Base-by-base conservation (phyloP, 2,113 vertebrate species). In the Colinus virginianus region DNA sequence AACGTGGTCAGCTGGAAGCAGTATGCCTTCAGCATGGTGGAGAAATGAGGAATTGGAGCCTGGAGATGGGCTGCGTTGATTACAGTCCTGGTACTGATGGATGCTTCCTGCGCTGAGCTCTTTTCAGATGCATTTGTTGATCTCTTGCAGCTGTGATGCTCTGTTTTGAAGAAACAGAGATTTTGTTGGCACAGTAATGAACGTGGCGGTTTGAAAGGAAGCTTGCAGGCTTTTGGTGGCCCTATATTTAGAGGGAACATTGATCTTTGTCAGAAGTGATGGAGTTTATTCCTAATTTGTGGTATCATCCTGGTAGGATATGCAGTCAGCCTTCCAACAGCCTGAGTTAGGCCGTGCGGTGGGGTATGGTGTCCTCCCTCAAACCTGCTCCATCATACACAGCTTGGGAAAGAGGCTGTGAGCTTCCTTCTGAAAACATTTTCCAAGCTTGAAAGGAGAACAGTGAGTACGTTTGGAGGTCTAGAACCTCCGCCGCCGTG, bases 311-410 rank as follows among this genome's bases (percentile, higher is more conserved):
- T 79, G 67, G 1, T 26, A 8, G 46, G 16, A 34, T 53, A 26
- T 30, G 9, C 53, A 56, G 28, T 32, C 53, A 56, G 28, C 53
- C 48, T 49, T 59, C 34, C 21, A 75, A 2, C 18, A 34, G 49
- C 38, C 46, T 26, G 59, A 22, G 38, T 32, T 32, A 38, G 46
- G 7, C 48, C 10, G 32, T 6, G 2, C 9, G 0, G 0, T 51
- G 48, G n/a, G 26, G 17, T 34, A 21, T 38, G 14, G 3, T 72
- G 69, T 58, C 6, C 7, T 55, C 7, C 55, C 19, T 91, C 51
- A 72, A 7, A 58, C 40, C 36, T 72, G 20, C 5, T 69, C 17
- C 9, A 20, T 21, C 11, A 23, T 15, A 11, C 3, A 13, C 34
- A 46, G 6, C 63, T 68, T 70, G 26, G n/a, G 17, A 36, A 36